A percentile compares a stretch with the other conserved stretches of the same genome.
phyloP scores from a whole-genome alignment of 2,888 invertebrate species.

The Mellilla xanthometata region DNA sequence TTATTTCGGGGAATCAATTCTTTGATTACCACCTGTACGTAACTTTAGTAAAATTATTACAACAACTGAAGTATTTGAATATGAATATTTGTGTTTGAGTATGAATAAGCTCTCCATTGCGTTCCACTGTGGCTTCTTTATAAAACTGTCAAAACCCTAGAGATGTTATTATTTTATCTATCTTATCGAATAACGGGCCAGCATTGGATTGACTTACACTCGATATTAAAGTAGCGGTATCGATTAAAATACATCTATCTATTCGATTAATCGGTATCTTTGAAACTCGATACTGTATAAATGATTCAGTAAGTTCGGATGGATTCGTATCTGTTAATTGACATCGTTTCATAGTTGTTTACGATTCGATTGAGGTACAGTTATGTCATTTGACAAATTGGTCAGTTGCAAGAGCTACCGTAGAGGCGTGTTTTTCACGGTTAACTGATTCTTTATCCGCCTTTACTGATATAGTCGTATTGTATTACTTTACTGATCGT shows the following conservation, averaged over 20 bases:
- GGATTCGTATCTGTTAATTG: constrained; percentile 18
- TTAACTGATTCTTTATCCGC: not conserved
- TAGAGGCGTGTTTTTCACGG: constrained; percentile 5
- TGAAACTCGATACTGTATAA: constrained; percentile 16
- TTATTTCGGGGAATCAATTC: too few species aligned
- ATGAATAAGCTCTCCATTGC: too few species aligned
- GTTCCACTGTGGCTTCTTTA: not conserved
- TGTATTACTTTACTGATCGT: too few species aligned
- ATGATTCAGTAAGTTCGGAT: constrained; percentile 10
- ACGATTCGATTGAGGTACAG: constrained; percentile 5
- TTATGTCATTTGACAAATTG: constrained; percentile 10
- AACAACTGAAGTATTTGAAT: too few species aligned
- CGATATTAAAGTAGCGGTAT: constrained; percentile 27
- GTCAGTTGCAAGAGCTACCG: constrained; percentile 4
- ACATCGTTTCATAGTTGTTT: constrained; percentile 11
- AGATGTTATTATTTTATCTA: constrained; percentile 11
- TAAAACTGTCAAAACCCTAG: constrained; percentile 4
- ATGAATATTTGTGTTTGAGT: too few species aligned
- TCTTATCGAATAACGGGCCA: constrained; percentile 21
- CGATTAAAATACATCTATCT: constrained; percentile 17
- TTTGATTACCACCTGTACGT: too few species aligned
- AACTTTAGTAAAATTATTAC: too few species aligned
- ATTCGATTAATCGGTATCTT: constrained; percentile 12
- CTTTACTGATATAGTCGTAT: not conserved
- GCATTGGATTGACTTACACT: constrained; percentile 16